Conservation (phyloP, 1,140 invertebrate genomes). For the Sarcophaga bullata region DNA sequence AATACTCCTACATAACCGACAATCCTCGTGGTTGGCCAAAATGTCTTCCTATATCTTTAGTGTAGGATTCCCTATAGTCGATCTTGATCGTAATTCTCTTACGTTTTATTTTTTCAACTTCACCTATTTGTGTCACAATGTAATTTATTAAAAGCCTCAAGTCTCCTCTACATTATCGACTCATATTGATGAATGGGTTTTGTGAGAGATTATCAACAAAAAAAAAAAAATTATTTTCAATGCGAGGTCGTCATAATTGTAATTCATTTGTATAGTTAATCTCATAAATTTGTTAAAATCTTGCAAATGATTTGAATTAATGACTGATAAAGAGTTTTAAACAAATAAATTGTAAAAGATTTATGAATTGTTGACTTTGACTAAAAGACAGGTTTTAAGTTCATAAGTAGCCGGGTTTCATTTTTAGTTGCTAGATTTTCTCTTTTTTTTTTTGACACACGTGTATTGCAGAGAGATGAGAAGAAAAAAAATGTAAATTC, state of each 20-base stretch:
- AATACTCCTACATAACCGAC: too few species aligned
- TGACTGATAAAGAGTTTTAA: not conserved
- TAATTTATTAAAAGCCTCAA: not conserved
- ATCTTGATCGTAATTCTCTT: too few species aligned
- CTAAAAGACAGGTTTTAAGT: not conserved
- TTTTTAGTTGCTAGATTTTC: not conserved
- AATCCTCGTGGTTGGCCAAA: too few species aligned
- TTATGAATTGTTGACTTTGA: not conserved
- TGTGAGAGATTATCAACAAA: not conserved
- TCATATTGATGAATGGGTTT: not conserved
- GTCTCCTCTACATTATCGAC: not conserved
- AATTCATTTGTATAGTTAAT: not conserved
- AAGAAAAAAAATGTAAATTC: too few species aligned
- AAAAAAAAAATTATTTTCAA: too few species aligned
- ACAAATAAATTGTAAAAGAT: slow-evolving; percentile 5
- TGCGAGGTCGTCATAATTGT: not conserved
- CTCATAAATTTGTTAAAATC: not conserved
- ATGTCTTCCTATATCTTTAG: too few species aligned
- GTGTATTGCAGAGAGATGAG: not conserved
- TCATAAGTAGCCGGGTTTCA: not conserved
- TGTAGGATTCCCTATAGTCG: too few species aligned
- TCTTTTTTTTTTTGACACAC: not conserved
- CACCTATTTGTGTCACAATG: not conserved
- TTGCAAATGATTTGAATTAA: not conserved
- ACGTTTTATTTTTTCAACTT: too few species aligned